A percentile compares a stretch with the other conserved stretches of the same genome.
These are phyloP conservation scores for Pseudochaenichthys georgianus DNA, from an alignment of 2,797 vertebrate genomes.

Conservation along the genomic window DNA sequence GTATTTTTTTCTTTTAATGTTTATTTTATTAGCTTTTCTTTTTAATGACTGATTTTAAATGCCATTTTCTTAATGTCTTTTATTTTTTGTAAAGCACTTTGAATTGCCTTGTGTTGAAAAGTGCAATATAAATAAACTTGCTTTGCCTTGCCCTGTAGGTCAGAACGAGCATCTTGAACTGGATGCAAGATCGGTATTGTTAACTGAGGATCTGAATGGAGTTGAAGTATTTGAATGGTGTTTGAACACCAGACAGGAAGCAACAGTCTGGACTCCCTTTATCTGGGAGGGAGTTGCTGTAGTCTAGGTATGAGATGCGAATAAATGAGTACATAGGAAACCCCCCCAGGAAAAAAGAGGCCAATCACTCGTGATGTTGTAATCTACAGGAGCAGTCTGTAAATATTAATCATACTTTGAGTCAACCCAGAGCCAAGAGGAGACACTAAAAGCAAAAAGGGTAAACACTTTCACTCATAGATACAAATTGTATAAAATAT, in stretches of 20 bases:
- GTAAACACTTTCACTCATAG: too few species aligned
- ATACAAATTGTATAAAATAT: too few species aligned
- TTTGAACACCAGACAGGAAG: background rate
- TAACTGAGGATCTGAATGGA: background rate
- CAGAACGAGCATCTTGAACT: background rate
- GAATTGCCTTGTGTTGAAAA: too few species aligned
- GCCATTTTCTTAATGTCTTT: too few species aligned
- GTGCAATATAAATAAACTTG: too few species aligned
- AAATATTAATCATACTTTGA: background rate
- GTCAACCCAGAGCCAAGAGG: background rate
- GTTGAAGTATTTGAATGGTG: background rate
- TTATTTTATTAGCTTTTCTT: too few species aligned
- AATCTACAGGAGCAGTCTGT: background rate
- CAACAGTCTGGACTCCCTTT: background rate
- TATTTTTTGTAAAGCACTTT: too few species aligned
- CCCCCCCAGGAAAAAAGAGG: background rate
- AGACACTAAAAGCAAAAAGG: too few species aligned
- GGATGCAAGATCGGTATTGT: background rate
- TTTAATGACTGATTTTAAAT: too few species aligned
- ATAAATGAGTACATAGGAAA: background rate
- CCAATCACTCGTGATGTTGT: background rate
- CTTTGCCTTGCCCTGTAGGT: too few species aligned
- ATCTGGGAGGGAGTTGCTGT: background rate
- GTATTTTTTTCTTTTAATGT: too few species aligned
- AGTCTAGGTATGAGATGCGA: background rate